These are phyloP conservation scores for Etheostoma nigrum DNA, from an alignment of 2,797 vertebrate species.

Conservation along the genomic window DNA sequence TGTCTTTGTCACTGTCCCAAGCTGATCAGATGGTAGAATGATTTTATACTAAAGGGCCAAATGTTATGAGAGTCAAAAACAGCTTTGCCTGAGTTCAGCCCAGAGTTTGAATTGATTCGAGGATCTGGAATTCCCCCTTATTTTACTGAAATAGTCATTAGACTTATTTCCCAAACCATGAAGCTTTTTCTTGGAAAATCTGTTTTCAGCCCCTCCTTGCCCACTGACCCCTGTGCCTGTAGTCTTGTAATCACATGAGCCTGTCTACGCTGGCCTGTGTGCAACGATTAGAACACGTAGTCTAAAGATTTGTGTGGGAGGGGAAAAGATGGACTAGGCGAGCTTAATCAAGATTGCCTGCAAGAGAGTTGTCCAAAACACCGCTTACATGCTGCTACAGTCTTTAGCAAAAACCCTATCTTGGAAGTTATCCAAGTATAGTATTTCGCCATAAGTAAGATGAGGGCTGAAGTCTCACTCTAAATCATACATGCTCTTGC, in stretches of 20 bases:
- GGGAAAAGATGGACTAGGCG: conserved; percentile 34
- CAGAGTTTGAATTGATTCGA: conserved; percentile 32
- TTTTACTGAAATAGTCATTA: conserved; percentile 40
- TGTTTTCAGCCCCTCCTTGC: conserved; percentile 41
- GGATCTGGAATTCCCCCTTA: conserved; percentile 51
- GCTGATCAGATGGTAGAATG: conserved; percentile 11
- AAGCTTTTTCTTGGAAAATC: conserved; percentile 60
- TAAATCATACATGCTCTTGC: conserved; percentile 38
- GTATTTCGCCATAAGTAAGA: conserved; percentile 41
- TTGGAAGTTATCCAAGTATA: conserved; percentile 50
- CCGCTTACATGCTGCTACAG: conserved; percentile 32
- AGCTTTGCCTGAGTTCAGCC: conserved; percentile 18
- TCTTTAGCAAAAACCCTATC: conserved; percentile 39
- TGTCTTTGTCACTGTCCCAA: conserved; percentile 13
- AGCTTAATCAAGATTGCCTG: conserved; percentile 36
- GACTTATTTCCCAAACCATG: conserved; percentile 25
- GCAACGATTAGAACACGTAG: conserved; percentile 49
- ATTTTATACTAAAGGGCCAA: neutral
- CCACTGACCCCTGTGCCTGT: conserved; percentile 26
- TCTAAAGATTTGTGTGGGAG: conserved; percentile 49
- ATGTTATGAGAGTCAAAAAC: conserved; percentile 8
- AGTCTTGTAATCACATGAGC: conserved; percentile 58
- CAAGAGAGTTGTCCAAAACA: conserved; percentile 53
- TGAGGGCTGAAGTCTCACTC: conserved; percentile 38
- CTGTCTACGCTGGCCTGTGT: conserved; percentile 29